Evolutionary conservation across 2,797 vertebrate species (phyloP).

Genomic region (Phoeniculus purpureus): DNA sequence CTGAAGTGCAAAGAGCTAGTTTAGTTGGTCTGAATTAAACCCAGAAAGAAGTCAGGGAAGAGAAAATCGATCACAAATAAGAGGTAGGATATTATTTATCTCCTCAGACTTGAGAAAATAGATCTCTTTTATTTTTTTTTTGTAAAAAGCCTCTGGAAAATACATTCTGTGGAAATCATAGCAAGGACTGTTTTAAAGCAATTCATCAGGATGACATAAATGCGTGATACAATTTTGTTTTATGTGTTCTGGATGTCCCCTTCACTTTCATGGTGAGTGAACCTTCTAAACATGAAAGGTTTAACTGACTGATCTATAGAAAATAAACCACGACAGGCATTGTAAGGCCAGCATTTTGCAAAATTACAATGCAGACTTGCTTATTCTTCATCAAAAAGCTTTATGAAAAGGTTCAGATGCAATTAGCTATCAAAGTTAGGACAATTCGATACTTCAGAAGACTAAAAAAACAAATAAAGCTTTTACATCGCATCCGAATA

Average conservation of each 20-base stretch:
- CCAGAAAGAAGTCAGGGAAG: background rate
- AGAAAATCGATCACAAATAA: background rate
- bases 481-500: background rate
- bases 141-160: background rate
- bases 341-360: background rate
- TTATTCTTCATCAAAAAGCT: background rate
- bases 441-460: background rate
- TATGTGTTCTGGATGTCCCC: background rate
- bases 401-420: background rate
- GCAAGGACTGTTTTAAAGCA: background rate
- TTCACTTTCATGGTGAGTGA: background rate
- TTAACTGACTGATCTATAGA: background rate
- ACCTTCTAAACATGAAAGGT: background rate
- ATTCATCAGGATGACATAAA: slow-evolving; percentile 16
- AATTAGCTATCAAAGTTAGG: background rate
- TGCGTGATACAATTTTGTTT: background rate
- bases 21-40: background rate
- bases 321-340: rapidly evolving
- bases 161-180: background rate
- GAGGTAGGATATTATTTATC: background rate
- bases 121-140: background rate
- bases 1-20: background rate
- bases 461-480: background rate
- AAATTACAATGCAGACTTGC: background rate
- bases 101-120: background rate